Percentiles rank a stretch among this genome's conserved stretches.
These are phyloP conservation scores for Phaethornis superciliosus DNA, from an alignment of 2,113 vertebrate genomes.

Conservation along the genomic window DNA sequence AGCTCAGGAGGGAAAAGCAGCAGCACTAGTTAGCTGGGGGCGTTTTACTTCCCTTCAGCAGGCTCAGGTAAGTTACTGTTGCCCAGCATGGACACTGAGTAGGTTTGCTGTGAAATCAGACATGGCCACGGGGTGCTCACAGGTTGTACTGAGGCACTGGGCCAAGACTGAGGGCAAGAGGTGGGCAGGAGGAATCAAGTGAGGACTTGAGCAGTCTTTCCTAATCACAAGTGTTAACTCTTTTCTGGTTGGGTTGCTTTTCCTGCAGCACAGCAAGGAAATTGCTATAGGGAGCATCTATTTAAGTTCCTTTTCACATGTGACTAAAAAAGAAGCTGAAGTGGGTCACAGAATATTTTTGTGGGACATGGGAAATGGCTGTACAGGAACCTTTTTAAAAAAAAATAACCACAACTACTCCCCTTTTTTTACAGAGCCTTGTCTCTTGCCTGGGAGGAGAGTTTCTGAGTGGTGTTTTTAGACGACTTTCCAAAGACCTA, in stretches of 20 bases:
- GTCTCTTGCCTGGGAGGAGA: constrained; percentile 86
- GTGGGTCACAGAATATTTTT: neutral
- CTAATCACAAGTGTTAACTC: neutral
- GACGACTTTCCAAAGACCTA: constrained; percentile 84
- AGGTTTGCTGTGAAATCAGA: neutral
- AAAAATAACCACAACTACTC: neutral
- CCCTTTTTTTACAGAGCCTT: constrained; percentile 78
- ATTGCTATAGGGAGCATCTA: neutral
- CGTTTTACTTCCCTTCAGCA: constrained; percentile 89
- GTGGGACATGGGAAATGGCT: neutral
- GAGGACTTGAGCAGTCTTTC: neutral
- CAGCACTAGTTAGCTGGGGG: constrained; percentile 88
- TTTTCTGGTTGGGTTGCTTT: neutral
- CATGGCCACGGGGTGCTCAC: fast-evolving
- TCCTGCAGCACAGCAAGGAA: neutral
- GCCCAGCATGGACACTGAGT: neutral
- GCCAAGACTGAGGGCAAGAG: neutral
- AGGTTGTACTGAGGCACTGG: neutral
- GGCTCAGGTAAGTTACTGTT: constrained; percentile 82
- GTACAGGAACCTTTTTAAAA: neutral
- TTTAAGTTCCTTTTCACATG: fast-evolving
- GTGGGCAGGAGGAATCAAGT: neutral
- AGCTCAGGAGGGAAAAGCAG: constrained; percentile 82
- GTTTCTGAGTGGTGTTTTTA: constrained; percentile 86
- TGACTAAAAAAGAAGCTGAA: neutral